phyloP scores from a whole-genome alignment of 35 echinoderm and acorn worm genomes.

The Lytechinus pictus region DNA sequence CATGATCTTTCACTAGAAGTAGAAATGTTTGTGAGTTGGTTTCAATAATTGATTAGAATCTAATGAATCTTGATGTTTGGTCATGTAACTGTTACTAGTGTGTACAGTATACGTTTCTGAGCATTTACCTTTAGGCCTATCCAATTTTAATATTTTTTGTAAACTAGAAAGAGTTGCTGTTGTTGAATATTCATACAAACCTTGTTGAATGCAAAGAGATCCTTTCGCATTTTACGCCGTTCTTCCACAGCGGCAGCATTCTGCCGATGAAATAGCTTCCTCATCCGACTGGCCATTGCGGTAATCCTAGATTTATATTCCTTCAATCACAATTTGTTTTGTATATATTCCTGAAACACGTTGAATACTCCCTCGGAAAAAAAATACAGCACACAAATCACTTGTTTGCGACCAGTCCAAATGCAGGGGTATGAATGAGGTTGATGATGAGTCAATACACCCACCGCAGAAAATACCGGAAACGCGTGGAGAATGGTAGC shows the following conservation, averaged over 20 bases:
- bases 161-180: too few relatives aligned
- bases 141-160: too few relatives aligned
- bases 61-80: too few relatives aligned
- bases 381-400: not conserved
- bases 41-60: too few relatives aligned
- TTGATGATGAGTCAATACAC: not conserved
- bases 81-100: too few relatives aligned
- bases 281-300: slow-evolving; percentile 43
- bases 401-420: not conserved
- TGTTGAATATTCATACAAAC: slow-evolving; percentile 4
- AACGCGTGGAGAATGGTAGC: not conserved
- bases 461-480: not conserved
- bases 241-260: slow-evolving; percentile 25
- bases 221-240: slow-evolving; percentile 30
- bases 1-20: too few relatives aligned
- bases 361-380: not conserved
- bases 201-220: slow-evolving; percentile 39
- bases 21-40: too few relatives aligned
- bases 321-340: not conserved
- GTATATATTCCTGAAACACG: not conserved
- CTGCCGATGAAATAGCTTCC: slow-evolving; percentile 49
- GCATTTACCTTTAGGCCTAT: too few relatives aligned
- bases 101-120: too few relatives aligned
- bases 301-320: slow-evolving; percentile 19
- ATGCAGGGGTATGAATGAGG: not conserved